Base-by-base conservation (phyloP, 30 jellyfish, hydroid and myxozoan species). In the Hydra vulgaris region DNA sequence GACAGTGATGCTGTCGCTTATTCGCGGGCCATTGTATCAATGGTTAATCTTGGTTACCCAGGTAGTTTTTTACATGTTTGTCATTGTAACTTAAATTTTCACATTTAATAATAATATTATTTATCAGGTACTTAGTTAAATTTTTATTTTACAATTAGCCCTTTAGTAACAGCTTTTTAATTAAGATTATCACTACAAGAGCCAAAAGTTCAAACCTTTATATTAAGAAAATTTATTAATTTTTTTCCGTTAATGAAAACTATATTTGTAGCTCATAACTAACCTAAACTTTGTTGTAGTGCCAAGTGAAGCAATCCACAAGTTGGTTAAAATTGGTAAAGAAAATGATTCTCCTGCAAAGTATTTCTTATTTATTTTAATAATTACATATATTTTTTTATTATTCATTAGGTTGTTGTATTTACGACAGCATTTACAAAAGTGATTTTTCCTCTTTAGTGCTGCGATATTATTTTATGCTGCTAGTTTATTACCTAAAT, bases 271-370 rank as follows among this genome's bases (percentile, higher is more conserved):
- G 71, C 71, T 56, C n/a, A 56, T 56, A 56, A 56, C 18, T 56
- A n/a, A 15, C 71, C 18, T 17, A 56, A 56, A 15, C n/a, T 3
- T 68, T 23, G 7, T 68, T 21, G 74, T 73, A 73, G 70, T 73
- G 15, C 61, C 69, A 22, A 25, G 16, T 20, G 75, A 68, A 8
- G 7, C 16, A 85, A 70, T 91, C 27, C 78, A 83, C 23, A 27
- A 88, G 16, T 87, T 91, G 52, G 89, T 81, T 54, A 25, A 69
- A 8, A 92, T 94, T 25, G 77, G 80, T 53, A 86, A 81, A 54
- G 88, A 83, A 71, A 95, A 83, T 87, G 98, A 91, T 75, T 66
- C 95, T 17, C 98, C 98, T 0, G 87, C 94, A 74, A 85, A 90
- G 95, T 81, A 74, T 25, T 25, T 72, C 73, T 84, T 78, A n/a